Percentiles rank a stretch among this genome's conserved stretches.
Evolutionary conservation across 2,888 invertebrate species (phyloP).

Genomic region (Troides oblongomaculatus): DNA sequence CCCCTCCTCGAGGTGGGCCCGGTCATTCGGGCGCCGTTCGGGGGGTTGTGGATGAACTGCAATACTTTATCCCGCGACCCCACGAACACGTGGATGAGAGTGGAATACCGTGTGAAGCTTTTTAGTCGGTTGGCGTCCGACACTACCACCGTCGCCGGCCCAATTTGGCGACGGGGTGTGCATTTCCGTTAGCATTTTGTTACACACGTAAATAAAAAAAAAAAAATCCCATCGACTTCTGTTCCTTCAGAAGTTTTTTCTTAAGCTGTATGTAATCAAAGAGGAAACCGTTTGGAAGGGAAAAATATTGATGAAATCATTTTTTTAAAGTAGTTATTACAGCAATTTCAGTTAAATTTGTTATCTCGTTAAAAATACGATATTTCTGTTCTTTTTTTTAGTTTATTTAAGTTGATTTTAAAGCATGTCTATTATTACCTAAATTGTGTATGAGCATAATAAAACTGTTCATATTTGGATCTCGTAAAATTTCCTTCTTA

Average conservation of each 20-base stretch:
- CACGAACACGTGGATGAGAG: too few species aligned
- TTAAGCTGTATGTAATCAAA: neutral
- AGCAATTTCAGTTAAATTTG: conserved; percentile 9
- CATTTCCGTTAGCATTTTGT: too few species aligned
- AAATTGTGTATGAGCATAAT: conserved; percentile 9
- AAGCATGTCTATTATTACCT: conserved; percentile 2
- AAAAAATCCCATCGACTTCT: conserved; percentile 7
- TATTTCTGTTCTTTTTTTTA: neutral
- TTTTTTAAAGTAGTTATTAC: conserved; percentile 14
- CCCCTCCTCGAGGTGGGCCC: too few species aligned
- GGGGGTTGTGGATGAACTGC: too few species aligned
- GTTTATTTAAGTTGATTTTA: conserved; percentile 8
- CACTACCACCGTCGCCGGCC: too few species aligned
- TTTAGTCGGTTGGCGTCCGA: too few species aligned
- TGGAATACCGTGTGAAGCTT: too few species aligned
- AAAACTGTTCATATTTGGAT: neutral
- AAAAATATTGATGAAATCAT: conserved; percentile 10
- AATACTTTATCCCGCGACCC: too few species aligned
- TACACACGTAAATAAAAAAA: too few species aligned
- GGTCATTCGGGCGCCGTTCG: too few species aligned
- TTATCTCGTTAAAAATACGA: conserved; percentile 9
- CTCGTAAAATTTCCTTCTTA: conserved; percentile 7
- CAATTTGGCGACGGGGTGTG: too few species aligned
- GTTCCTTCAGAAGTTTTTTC: conserved; percentile 17
- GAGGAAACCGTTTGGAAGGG: neutral